phyloP scores from a whole-genome alignment of 2,888 invertebrate genomes.

The Agonopterix alstromeriana region DNA sequence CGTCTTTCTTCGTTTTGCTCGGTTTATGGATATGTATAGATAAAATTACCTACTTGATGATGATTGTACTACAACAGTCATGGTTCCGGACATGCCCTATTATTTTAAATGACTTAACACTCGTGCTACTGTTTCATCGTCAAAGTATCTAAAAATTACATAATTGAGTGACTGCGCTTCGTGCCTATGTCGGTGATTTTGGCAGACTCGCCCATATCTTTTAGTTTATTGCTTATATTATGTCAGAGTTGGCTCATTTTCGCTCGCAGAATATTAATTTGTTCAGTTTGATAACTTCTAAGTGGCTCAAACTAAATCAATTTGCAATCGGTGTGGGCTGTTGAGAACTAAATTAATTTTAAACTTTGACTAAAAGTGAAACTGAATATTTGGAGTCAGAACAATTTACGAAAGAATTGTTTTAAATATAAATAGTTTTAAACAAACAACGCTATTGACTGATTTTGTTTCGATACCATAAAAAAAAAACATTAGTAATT shows the following conservation, averaged over 20 bases:
- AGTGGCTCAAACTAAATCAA: background rate
- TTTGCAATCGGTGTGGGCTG: no score
- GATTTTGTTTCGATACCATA: slow-evolving; percentile 13
- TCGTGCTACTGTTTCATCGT: background rate
- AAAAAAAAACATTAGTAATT: slow-evolving; percentile 24
- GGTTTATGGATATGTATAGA: no score
- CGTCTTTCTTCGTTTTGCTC: no score
- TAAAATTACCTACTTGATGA: no score
- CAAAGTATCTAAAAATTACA: background rate
- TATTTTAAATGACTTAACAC: background rate
- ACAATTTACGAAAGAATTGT: no score
- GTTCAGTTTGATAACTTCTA: slow-evolving; percentile 17
- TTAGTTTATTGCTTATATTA: slow-evolving; percentile 11
- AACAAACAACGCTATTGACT: background rate
- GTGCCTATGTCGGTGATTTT: slow-evolving; percentile 13
- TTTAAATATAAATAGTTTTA: background rate
- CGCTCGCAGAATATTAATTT: slow-evolving; percentile 26
- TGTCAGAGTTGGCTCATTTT: slow-evolving; percentile 34
- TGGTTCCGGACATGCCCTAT: background rate
- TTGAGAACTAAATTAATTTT: no score
- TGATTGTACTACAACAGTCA: background rate
- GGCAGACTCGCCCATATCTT: slow-evolving; percentile 20
- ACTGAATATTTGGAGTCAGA: no score
- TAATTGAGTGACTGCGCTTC: background rate
- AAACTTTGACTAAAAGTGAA: no score